A percentile compares a stretch with the other conserved stretches of the same genome.
Evolutionary conservation across 2,113 vertebrate genomes (phyloP).

Genomic region (Pipra filicauda): DNA sequence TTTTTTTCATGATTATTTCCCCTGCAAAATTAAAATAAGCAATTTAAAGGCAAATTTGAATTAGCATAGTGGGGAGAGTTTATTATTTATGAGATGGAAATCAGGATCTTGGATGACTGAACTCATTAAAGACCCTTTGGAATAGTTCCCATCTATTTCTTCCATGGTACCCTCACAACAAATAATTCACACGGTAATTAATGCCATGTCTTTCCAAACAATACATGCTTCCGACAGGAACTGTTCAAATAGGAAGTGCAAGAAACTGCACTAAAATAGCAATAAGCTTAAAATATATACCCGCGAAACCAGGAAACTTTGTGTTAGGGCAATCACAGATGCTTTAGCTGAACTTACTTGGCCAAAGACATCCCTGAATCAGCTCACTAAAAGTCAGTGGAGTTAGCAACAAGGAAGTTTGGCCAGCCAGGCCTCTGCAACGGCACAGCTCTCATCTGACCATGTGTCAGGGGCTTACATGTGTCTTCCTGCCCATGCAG

Average conservation of each 20-base stretch:
- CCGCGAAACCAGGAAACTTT: not conserved
- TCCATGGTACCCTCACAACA: constrained; percentile 8
- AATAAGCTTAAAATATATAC: constrained; percentile 39
- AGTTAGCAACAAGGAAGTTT: not conserved
- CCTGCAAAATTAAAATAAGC: constrained; percentile 52
- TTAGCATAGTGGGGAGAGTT: constrained; percentile 63
- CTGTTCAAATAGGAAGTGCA: constrained; percentile 42
- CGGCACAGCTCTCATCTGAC: not conserved
- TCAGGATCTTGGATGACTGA: constrained; percentile 66
- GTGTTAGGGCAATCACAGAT: not conserved
- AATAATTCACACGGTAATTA: constrained; percentile 58
- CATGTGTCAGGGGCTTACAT: not conserved
- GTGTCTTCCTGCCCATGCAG: not conserved
- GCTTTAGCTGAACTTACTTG: not conserved
- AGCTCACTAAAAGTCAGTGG: not conserved
- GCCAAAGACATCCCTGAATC: not conserved
- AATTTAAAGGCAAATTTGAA: constrained; percentile 64
- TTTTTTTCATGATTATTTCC: constrained; percentile 58
- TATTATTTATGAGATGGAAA: constrained; percentile 79
- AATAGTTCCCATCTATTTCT: constrained; percentile 58
- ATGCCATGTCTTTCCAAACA: constrained; percentile 55
- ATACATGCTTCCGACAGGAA: constrained; percentile 53
- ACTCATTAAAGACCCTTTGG: constrained; percentile 60
- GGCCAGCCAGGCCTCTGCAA: not conserved
- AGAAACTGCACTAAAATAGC: constrained; percentile 28